phyloP scores from a whole-genome alignment of 2,888 invertebrate genomes.

The Pollenia angustigena region DNA sequence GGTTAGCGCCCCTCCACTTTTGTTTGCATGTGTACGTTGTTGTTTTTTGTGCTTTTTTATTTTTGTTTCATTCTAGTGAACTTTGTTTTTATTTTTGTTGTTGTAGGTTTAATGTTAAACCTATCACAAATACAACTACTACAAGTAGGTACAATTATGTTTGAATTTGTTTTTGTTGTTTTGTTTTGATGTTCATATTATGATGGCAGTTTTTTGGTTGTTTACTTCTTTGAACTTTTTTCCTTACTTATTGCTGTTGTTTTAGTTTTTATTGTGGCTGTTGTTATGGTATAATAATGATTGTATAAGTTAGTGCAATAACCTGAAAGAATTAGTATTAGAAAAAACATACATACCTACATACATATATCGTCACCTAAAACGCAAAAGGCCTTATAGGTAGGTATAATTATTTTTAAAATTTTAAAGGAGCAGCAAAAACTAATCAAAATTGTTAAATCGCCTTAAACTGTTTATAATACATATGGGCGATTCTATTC shows the following conservation, averaged over 20 bases:
- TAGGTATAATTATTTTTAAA: too few relatives aligned
- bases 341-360: slow-evolving; percentile 6
- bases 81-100: slow-evolving; percentile 23
- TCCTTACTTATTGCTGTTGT: slow-evolving; percentile 27
- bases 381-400: too few relatives aligned
- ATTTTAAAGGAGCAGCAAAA: too few relatives aligned
- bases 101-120: slow-evolving; percentile 46
- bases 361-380: neutral
- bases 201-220: slow-evolving; percentile 52
- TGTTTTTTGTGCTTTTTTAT: slow-evolving; percentile 16
- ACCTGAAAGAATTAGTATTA: slow-evolving; percentile 64
- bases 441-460: too few relatives aligned
- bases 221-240: slow-evolving; percentile 57
- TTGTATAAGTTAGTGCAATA: slow-evolving; percentile 67
- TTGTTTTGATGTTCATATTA: slow-evolving; percentile 17
- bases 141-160: slow-evolving; percentile 10
- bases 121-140: neutral
- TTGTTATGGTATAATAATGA: slow-evolving; percentile 34
- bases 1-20: slow-evolving; percentile 34
- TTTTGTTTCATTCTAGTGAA: slow-evolving; percentile 38
- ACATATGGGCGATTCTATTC: too few relatives aligned
- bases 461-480: too few relatives aligned
- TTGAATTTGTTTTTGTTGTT: slow-evolving; percentile 29
- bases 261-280: slow-evolving; percentile 21
- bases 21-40: neutral